These are phyloP conservation scores for Bombycilla garrulus DNA, from an alignment of 2,113 vertebrate species.

Conservation along the genomic window DNA sequence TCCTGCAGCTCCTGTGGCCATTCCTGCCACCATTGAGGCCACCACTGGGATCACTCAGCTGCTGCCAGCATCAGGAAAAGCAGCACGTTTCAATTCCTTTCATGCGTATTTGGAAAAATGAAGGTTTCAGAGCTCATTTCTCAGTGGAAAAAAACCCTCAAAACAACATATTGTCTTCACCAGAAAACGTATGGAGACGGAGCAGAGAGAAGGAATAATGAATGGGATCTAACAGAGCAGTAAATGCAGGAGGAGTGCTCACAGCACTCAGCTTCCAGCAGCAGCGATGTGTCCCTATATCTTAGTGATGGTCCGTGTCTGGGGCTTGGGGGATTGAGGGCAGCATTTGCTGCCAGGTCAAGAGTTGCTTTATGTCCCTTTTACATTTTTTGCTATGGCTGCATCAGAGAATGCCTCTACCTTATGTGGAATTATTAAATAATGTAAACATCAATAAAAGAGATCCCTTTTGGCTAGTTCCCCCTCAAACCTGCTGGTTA, in stretches of 20 bases:
- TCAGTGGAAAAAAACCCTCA: neutral
- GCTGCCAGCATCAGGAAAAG: neutral
- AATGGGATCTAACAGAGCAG: neutral
- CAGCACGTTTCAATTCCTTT: neutral
- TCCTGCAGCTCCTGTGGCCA: neutral
- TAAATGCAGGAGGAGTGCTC: neutral
- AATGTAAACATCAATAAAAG: neutral
- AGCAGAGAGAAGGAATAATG: neutral
- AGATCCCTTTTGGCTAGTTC: neutral
- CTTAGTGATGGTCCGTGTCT: fast-evolving
- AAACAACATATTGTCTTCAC: neutral
- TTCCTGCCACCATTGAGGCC: neutral
- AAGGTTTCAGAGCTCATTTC: neutral
- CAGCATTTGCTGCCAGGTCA: neutral
- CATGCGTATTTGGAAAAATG: neutral
- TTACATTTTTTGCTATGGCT: neutral
- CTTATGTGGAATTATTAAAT: neutral
- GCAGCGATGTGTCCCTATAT: neutral
- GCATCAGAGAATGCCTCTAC: neutral
- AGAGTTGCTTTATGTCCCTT: neutral
- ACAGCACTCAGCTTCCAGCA: neutral
- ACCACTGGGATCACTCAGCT: neutral
- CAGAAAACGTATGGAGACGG: neutral
- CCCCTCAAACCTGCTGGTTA: neutral
- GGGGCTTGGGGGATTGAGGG: neutral